Conservation (phyloP, 2,888 invertebrate genomes). For the Pyrocoelia pectoralis region DNA sequence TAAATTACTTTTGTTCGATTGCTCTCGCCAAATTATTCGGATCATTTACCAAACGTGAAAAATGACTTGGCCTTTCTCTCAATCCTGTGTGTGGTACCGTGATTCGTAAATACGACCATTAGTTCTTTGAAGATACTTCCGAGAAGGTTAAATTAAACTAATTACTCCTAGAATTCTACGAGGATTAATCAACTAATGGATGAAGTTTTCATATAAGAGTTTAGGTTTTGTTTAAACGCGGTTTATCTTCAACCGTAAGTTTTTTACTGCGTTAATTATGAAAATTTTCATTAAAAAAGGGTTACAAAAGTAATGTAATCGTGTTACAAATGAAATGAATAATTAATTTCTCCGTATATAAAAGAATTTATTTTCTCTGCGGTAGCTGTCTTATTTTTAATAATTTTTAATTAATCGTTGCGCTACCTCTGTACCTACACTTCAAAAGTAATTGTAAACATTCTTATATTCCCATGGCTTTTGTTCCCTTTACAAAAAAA, state of each 20-base stretch:
- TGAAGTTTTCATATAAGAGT: conserved; percentile 2
- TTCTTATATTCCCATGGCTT: conserved; percentile 19
- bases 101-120: conserved; percentile 48
- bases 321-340: conserved; percentile 25
- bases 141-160: conserved; percentile 20
- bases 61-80: conserved; percentile 45
- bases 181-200: conserved; percentile 16
- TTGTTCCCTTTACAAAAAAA: conserved; percentile 29
- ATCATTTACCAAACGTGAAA: conserved; percentile 50
- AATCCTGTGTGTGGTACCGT: conserved; percentile 37
- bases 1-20: conserved; percentile 42
- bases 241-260: background rate
- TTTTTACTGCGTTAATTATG: conserved; percentile 9
- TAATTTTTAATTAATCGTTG: conserved; percentile 31
- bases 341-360: conserved; percentile 20
- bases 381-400: conserved; percentile 19
- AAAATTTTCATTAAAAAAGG: conserved; percentile 15
- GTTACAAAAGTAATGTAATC: conserved; percentile 19
- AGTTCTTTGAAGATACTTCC: conserved; percentile 38
- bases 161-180: conserved; percentile 4
- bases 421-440: conserved; percentile 11
- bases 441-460: conserved; percentile 16
- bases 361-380: conserved; percentile 18
- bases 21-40: conserved; percentile 48
- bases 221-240: conserved; percentile 2